phyloP scores from a whole-genome alignment of 2,113 vertebrate genomes.

The Channa maculata region DNA sequence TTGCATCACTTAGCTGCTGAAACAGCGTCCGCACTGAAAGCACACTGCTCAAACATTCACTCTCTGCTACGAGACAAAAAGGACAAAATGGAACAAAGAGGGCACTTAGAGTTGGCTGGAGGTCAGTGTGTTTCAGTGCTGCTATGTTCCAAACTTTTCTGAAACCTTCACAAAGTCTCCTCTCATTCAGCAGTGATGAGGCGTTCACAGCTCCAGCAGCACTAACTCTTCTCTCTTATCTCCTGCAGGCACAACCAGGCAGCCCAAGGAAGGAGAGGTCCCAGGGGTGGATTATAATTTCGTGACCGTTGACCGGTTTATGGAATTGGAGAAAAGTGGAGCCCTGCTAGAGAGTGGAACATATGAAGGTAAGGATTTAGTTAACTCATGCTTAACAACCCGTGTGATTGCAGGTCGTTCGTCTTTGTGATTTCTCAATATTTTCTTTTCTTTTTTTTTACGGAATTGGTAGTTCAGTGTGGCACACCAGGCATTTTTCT shows the following conservation, averaged over 20 bases:
- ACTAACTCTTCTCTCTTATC: slow-evolving; percentile 52
- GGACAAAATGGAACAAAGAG: slow-evolving; percentile 23
- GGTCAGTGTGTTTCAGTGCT: slow-evolving; percentile 30
- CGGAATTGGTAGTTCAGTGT: background rate
- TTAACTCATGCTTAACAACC: slow-evolving; percentile 26
- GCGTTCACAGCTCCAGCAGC: slow-evolving; percentile 7
- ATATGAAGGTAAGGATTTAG: slow-evolving; percentile 92
- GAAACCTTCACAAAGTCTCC: slow-evolving; percentile 22
- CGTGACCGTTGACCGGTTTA: slow-evolving; percentile 95
- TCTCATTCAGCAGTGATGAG: slow-evolving; percentile 29
- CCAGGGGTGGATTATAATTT: slow-evolving; percentile 99
- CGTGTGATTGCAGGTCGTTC: slow-evolving; percentile 16
- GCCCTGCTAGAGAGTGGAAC: slow-evolving; percentile 97
- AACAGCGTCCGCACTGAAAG: background rate
- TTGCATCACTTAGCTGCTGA: slow-evolving; percentile 74
- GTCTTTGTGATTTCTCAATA: slow-evolving; percentile 35
- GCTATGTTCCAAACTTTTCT: slow-evolving; percentile 25
- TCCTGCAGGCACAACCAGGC: slow-evolving; percentile 94
- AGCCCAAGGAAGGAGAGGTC: slow-evolving; percentile 98
- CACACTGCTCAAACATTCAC: slow-evolving; percentile 23
- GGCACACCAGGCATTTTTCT: background rate
- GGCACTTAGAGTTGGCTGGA: slow-evolving; percentile 12
- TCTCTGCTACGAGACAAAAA: slow-evolving; percentile 9
- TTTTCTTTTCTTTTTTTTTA: background rate
- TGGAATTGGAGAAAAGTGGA: slow-evolving; percentile 98